phyloP scores from a whole-genome alignment of 2,797 vertebrate genomes.

The Bradypus variegatus region DNA sequence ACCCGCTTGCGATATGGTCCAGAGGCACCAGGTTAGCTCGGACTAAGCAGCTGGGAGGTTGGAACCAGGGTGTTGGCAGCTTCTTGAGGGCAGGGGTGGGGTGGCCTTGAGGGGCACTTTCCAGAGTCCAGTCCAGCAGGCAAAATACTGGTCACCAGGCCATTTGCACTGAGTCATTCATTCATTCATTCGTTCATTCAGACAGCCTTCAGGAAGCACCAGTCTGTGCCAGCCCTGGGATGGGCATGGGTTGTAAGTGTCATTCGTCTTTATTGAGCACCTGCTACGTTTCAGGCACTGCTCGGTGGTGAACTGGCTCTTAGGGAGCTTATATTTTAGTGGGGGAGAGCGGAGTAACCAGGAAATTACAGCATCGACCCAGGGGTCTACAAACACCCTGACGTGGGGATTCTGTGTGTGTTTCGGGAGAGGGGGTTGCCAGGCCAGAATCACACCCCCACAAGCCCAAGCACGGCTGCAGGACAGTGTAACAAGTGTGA shows the following conservation, averaged over 20 bases:
- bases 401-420: neutral
- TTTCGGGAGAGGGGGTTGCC: neutral
- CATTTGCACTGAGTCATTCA: neutral
- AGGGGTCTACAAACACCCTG: neutral
- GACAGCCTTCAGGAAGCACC: neutral
- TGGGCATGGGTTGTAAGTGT: neutral
- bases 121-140: neutral
- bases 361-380: neutral
- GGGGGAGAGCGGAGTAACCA: neutral
- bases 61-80: neutral
- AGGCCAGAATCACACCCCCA: neutral
- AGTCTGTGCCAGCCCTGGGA: neutral
- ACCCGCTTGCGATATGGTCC: neutral
- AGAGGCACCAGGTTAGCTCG: neutral
- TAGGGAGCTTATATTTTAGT: neutral
- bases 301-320: neutral
- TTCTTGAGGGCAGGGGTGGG: too few species aligned
- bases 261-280: neutral
- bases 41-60: neutral
- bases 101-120: neutral
- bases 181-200: neutral
- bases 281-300: neutral
- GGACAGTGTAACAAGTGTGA: neutral
- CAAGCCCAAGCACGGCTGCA: neutral
- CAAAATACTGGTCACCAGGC: neutral